Base-by-base conservation (phyloP, 2,888 invertebrate species). In the Noctua janthina region DNA sequence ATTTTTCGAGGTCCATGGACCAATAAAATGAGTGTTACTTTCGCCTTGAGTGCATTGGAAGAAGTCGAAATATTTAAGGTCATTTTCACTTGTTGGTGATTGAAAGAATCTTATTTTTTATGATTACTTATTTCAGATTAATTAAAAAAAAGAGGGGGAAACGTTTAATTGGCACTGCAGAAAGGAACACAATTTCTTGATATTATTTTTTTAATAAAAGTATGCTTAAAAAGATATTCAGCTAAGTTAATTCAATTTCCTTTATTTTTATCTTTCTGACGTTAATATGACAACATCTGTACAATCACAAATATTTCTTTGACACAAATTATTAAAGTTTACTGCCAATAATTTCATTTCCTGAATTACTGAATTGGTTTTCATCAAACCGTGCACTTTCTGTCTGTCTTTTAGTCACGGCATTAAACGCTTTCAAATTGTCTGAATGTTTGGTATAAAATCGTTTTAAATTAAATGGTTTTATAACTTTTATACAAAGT, bases 361-460 rank as follows among this genome's bases (percentile, higher is more conserved):
- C 59, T 81, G 78, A 51, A 78, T 88, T 85, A 78, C 59, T 79
- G 78, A 59, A 79, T 88, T 81, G 68, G 81, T 81, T 87, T 88
- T 72, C 78, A 69, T 88, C 39, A 73, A 86, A 91, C 92, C 91
- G 90, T 91, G 91, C 87, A 90, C 93, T 94, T 94, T 94, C 94
- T 90, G 87, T 88, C 87, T 79, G 83, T 85, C 85, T 91, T 91
- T 90, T 86, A 92, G 92, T 93, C 93, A 94, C 93, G 93, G 88
- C 78, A 90, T 67, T 84, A 85, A 83, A 79, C 87, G 76, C 87
- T 87, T 87, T 87, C 89, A 78, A 74, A 77, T 79, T 59, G 29
- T 17, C 71, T 77, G 68, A 81, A 76, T 78, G 59, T 67, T 78
- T 83, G 23, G 6, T 64, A 51, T 69, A 46, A 69, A 56, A 62